Base-by-base conservation (phyloP, 2,888 invertebrate species). In the Falcaria lacertinaria region DNA sequence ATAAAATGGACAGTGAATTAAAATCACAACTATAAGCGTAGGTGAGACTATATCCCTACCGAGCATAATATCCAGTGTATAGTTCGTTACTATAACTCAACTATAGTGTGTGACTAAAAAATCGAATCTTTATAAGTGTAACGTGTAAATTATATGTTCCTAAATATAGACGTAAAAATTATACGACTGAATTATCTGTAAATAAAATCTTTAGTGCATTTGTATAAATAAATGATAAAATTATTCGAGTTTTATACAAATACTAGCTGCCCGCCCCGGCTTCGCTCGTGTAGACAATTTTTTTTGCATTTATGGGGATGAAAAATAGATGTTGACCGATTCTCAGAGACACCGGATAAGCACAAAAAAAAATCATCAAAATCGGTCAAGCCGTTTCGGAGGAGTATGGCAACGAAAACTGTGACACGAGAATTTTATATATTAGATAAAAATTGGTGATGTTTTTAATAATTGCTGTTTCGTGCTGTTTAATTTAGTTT, bases 61-160 rank as follows among this genome's bases (percentile, higher is more conserved):
- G 44, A 48, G 41, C 7, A 22, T 22, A 1, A 22, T 22, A 7
- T 22, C 36, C 4, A 2, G 7, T 28, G 8, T 38, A n/a, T 36
- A 39, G n/a, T 33, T 43, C 45, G 58, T 54, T 43, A 50, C 43
- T 76, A 67, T 75, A 75, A 70, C 1, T 2, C 28, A 7, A 28
- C 11, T 66, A 73, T 69, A 69, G 48, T 69, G 69, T 74, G 79
- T 80, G 78, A 78, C 78, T 79, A 75, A 64, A 14, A 15, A 13
- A 22, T 11, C 15, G 11, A 48, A 47, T 47, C 37, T 44, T 33
- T 35, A 46, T 34, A 46, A 42, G 32, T 38, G 33, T 40, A 11
- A 22, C 17, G 19, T 34, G 34, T 40, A 34, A 40, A 34, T 13
- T 17, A 34, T 49, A 45, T 54, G 57, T 64, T 64, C 64, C 64